These are phyloP conservation scores for Pongo pygmaeus DNA, from an alignment of 2,113 vertebrate species.

Conservation along the genomic window DNA sequence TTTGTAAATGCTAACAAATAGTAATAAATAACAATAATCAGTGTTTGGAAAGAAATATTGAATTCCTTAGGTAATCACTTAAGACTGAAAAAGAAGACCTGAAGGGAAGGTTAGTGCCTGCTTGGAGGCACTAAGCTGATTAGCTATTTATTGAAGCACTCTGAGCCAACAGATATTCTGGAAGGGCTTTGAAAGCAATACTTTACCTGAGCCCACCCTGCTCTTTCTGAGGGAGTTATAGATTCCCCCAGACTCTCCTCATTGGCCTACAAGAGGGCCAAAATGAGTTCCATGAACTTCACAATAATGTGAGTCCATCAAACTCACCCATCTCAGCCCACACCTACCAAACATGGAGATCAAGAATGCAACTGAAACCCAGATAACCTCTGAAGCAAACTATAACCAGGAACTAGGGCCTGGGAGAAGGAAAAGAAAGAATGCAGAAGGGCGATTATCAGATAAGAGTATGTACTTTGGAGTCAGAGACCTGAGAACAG, in stretches of 20 bases:
- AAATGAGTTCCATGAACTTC: neutral
- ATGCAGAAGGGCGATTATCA: neutral
- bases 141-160: neutral
- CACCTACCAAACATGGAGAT: neutral
- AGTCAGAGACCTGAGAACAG: neutral
- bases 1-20: neutral
- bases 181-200: neutral
- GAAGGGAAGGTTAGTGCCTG: neutral
- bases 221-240: neutral
- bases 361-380: neutral
- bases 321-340: no score
- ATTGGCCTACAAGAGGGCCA: accelerated
- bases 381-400: neutral
- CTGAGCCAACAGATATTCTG: neutral
- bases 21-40: neutral
- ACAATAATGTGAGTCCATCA: neutral
- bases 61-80: neutral
- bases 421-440: neutral
- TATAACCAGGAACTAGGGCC: neutral
- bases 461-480: neutral
- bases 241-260: neutral
- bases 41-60: neutral
- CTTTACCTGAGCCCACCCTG: neutral
- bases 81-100: neutral
- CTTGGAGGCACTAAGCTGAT: neutral